Evolutionary conservation across 2,888 invertebrate species (phyloP).

Genomic region (Deladenus siricidicola): DNA sequence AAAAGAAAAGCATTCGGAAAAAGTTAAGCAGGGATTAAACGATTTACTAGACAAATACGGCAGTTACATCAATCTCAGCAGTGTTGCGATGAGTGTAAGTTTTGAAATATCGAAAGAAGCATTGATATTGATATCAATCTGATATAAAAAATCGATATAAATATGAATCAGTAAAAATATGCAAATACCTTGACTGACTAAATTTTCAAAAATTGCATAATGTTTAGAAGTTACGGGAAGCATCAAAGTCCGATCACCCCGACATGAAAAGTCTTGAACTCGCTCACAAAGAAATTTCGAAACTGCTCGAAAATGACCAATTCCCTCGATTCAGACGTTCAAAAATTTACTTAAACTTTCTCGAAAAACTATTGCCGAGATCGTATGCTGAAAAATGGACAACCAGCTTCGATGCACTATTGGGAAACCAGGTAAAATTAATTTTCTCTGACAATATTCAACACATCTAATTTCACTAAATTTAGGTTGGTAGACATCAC

Average conservation of each 20-base stretch:
- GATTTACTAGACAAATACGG: slow-evolving; percentile 41
- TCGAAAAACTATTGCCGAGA: slow-evolving; percentile 45
- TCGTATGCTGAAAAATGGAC: slow-evolving; percentile 50
- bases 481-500: slow-evolving; percentile 48
- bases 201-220: too few relatives aligned
- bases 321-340: slow-evolving; percentile 51
- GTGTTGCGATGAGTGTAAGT: slow-evolving; percentile 41
- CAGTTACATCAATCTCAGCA: slow-evolving; percentile 44
- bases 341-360: slow-evolving; percentile 38
- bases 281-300: slow-evolving; percentile 45
- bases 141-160: background rate
- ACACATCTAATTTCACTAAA: background rate
- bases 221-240: slow-evolving; percentile 34
- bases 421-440: slow-evolving; percentile 43
- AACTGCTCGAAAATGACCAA: slow-evolving; percentile 51
- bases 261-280: slow-evolving; percentile 42
- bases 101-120: background rate
- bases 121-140: background rate
- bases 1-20: slow-evolving; percentile 42
- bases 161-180: too few relatives aligned
- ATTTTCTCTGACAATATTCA: background rate
- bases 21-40: slow-evolving; percentile 36
- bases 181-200: too few relatives aligned
- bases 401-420: slow-evolving; percentile 45
- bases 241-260: slow-evolving; percentile 36